Base-by-base conservation (phyloP, 2,113 vertebrate genomes). In the Austrofundulus limnaeus region DNA sequence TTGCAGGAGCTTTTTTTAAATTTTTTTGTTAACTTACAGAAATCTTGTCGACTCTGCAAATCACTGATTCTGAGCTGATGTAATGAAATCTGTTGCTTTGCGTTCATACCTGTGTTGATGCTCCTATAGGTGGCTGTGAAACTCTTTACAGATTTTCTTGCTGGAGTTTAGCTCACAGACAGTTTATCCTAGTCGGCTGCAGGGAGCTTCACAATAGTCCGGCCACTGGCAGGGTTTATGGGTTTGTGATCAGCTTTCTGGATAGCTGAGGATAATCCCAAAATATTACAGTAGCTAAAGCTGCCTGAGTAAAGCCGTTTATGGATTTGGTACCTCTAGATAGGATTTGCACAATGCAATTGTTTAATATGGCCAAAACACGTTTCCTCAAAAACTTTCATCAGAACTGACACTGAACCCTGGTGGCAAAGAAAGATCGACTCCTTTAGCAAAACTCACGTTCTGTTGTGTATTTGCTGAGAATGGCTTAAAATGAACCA, bases 201-300 rank as follows among this genome's bases (percentile, higher is more conserved):
- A 61, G 39, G 42, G 17, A 69, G 71, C 58, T 39, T 65, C 24
- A 14, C 11, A 9, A 45, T 47, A 25, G 25, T n/a, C 8, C 16
- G 28, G 52, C 61, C 53, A 28, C 49, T 11, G 50, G 61, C 54
- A 53, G 49, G 53, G 49, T 70, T 78, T 70, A 60, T 66, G 43
- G 65, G 66, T 76, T 57, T 72, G 47, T 58, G 62, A 70, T 84
- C 59, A 61, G 61, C 51, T 77, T 71, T 70, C 41, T 68, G 50
- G 54, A 61, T 34, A 65, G 37, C 53, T 54, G 37, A 54, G 52
- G 63, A 64, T 74, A 77, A 74, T 76, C 54, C 54, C 20, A 58
- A 55, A 61, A 61, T 70, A 78, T 81, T 61, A 73, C 31, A 47
- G 75, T 56, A 59, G 71, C 56, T 60, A 60, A 78, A 76, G 65